These are phyloP conservation scores for Palythoa grandiflora DNA, from an alignment of 92 coral and sea anemone species.

Conservation along the genomic window DNA sequence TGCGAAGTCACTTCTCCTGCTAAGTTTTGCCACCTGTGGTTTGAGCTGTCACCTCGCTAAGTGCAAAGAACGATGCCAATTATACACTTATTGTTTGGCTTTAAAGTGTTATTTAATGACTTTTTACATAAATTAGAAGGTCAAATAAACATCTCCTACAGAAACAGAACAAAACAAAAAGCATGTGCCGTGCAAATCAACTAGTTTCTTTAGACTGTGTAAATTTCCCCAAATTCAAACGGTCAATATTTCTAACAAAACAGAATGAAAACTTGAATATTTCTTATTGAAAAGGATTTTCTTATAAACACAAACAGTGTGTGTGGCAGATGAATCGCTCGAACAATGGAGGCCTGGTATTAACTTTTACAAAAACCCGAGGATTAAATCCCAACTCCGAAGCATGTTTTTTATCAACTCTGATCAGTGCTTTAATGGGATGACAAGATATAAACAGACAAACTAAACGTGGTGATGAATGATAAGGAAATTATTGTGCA, in stretches of 20 bases:
- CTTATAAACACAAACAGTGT: conserved; percentile 24
- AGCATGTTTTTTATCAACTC: conserved; percentile 23
- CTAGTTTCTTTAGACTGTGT: neutral
- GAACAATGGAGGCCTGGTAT: neutral
- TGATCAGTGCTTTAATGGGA: conserved; percentile 33
- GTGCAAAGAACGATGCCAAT: conserved; percentile 74
- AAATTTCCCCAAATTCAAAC: neutral
- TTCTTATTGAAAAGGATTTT: conserved; percentile 22
- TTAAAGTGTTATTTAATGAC: conserved; percentile 63
- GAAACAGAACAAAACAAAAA: conserved; percentile 36
- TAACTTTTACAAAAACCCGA: neutral
- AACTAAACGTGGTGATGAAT: conserved; percentile 1
- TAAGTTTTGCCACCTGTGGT: conserved; percentile 41
- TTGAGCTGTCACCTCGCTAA: conserved; percentile 64
- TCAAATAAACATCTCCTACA: conserved; percentile 40
- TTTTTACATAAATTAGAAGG: conserved; percentile 49
- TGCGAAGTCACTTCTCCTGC: conserved; percentile 36
- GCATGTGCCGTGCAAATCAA: conserved; percentile 16
- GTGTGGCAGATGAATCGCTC: conserved; percentile 29
- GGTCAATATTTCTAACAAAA: conserved; percentile 5
- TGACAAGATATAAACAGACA: conserved; percentile 26
- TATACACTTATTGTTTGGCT: conserved; percentile 62
- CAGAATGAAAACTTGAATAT: neutral
- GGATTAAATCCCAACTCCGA: neutral
- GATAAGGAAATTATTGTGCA: conserved; percentile 1